A percentile compares a stretch with the other conserved stretches of the same genome.
Evolutionary conservation across 2,113 vertebrate species (phyloP).

Genomic region (Chaetops frenatus): DNA sequence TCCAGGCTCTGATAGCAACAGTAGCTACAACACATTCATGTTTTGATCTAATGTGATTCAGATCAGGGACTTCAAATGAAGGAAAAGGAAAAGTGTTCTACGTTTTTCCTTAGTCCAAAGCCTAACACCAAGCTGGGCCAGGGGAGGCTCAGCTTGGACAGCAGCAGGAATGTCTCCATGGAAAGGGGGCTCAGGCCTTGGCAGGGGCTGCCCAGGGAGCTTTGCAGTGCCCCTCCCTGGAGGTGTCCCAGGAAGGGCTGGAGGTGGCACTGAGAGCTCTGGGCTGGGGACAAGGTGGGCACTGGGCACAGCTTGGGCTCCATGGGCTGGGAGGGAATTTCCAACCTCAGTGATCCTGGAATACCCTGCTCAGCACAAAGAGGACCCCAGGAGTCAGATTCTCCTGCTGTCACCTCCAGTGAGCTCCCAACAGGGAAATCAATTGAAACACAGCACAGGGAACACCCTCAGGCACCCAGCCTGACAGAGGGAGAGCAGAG

Average conservation of each 20-base stretch:
- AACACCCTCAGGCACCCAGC: background rate
- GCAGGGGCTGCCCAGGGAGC: background rate
- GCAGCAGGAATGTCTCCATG: fast-evolving
- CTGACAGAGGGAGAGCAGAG: background rate
- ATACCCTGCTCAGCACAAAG: background rate
- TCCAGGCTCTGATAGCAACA: background rate
- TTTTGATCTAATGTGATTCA: background rate
- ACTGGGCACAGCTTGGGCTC: fast-evolving
- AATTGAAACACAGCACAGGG: background rate
- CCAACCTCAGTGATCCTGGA: background rate
- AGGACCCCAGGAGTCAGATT: background rate
- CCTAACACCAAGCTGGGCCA: background rate
- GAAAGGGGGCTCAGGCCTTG: background rate
- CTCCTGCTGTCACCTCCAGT: background rate
- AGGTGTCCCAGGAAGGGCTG: background rate
- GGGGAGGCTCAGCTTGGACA: fast-evolving
- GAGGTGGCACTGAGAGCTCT: background rate
- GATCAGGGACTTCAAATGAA: background rate
- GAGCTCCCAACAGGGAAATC: background rate
- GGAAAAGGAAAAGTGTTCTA: background rate
- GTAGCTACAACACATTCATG: background rate
- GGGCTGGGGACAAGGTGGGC: background rate
- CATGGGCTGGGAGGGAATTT: fast-evolving
- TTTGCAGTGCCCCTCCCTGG: background rate
- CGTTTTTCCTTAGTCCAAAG: background rate